Conservation (phyloP, 2,113 vertebrate species). For the Ibidorhyncha struthersii region DNA sequence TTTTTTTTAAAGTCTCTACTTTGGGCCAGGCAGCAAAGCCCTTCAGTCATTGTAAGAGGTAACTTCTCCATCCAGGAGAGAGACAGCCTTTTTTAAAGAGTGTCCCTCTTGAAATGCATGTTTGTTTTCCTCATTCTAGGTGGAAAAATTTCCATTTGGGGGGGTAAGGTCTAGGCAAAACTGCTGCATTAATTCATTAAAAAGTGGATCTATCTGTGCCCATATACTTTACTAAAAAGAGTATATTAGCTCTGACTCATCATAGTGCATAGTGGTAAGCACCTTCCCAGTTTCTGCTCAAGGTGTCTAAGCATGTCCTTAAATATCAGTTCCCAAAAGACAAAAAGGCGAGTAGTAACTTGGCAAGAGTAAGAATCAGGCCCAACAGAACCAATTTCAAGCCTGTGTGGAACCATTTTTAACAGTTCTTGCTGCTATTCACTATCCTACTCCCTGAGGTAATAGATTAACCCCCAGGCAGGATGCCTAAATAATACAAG, state of each 20-base stretch:
- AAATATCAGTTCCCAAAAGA: not conserved
- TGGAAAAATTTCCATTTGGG: not conserved
- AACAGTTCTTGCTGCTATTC: not conserved
- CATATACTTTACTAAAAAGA: not conserved
- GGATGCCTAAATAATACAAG: not conserved
- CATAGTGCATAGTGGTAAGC: fast-evolving
- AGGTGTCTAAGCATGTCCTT: not conserved
- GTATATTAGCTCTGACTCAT: fast-evolving
- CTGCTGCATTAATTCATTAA: not conserved
- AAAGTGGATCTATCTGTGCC: not conserved
- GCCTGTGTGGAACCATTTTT: not conserved
- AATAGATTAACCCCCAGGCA: not conserved
- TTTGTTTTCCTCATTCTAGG: not conserved
- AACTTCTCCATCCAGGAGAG: not conserved
- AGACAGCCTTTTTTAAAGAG: not conserved
- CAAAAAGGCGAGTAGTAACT: not conserved
- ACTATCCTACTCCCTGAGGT: not conserved
- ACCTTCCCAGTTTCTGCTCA: not conserved
- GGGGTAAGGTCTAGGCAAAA: not conserved
- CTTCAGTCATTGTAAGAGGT: not conserved
- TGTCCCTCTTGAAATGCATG: not conserved
- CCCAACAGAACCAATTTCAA: not conserved
- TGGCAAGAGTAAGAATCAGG: not conserved
- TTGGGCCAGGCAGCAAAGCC: not conserved
- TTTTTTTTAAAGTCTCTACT: not conserved